phyloP scores from a whole-genome alignment of 2,888 invertebrate species.

The Melitaea athalia region DNA sequence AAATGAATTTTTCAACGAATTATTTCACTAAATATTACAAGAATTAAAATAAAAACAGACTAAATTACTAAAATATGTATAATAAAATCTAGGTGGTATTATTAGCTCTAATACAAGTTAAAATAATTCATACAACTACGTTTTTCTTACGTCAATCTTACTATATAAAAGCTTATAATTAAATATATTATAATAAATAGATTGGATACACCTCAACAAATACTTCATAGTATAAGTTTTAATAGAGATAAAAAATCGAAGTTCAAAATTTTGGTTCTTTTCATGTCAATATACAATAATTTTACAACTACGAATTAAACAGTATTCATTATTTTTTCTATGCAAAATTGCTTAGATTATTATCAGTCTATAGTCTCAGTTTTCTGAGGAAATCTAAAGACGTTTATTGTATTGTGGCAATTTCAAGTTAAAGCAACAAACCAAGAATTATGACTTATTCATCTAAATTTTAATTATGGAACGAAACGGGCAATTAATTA shows the following conservation, averaged over 20 bases:
- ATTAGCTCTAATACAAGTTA: neutral
- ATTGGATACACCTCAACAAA: too few species aligned
- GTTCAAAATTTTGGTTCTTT: too few species aligned
- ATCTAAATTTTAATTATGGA: conserved; percentile 31
- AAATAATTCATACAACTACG: too few species aligned
- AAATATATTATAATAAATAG: too few species aligned
- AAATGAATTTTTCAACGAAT: neutral
- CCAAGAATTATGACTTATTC: conserved; percentile 20
- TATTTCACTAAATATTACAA: neutral
- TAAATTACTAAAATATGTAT: neutral
- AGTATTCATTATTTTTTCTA: too few species aligned
- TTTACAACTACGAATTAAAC: too few species aligned
- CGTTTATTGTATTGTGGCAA: neutral
- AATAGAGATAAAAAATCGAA: too few species aligned
- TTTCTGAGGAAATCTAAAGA: neutral
- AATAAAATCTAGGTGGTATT: neutral
- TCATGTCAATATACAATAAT: too few species aligned
- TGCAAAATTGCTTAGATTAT: neutral
- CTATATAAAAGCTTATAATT: too few species aligned
- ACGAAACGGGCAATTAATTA: conserved; percentile 36
- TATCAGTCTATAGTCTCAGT: too few species aligned
- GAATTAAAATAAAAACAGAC: neutral
- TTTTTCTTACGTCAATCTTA: too few species aligned
- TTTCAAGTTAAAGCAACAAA: neutral
- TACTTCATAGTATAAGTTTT: too few species aligned